Evolutionary conservation across 2,888 invertebrate species (phyloP), one percentile per base, ranked within the genome.

Genomic region (Acleris cristana): DNA sequence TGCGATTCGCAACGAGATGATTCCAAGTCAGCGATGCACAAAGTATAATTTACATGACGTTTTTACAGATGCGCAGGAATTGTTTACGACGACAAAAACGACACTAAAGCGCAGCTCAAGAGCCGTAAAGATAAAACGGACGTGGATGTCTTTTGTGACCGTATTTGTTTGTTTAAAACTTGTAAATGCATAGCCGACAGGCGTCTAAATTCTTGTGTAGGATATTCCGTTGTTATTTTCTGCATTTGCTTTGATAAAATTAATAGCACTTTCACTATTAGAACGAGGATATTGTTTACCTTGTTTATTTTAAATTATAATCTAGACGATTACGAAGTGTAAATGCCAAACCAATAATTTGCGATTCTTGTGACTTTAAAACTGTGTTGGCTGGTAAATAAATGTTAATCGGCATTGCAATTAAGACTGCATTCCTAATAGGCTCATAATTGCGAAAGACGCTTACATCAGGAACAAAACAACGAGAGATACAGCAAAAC

Each of bases 31-130:
- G 48, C 26, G 18, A 18, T 26, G 23, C 23, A 45, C 58, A 12
- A 58, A 21, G 65, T 68, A 71, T 71, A 73, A 75, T 77, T 78
- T 77, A 78, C 70, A 73, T 72, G 74, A 75, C 72, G 76, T 80
- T 79, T 81, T 80, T 76, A 79, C 72, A 76, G 76, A 72, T 75
- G 75, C 54, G 73, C 74, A 73, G 70, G 75, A 74, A 76, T 76
- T 74, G 74, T 82, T 85, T 79, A 81, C 80, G 73, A 78, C 71
- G 66, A 75, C 76, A 84, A 84, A 84, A 82, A 82, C 73, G 72
- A 56, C 66, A 73, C 75, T 75, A 75, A 74, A 74, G 51, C 63
- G 58, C 63, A 71, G 74, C 72, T 75, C 71, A 71, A 73, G 73
- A 72, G 74, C 40, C n/a, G 54, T 65, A 69, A 61, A 69, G 65